Percentiles rank a stretch among this genome's conserved stretches.
Conservation (phyloP, 2,888 invertebrate species). For the Galeopsomyia nigrocyanea region DNA sequence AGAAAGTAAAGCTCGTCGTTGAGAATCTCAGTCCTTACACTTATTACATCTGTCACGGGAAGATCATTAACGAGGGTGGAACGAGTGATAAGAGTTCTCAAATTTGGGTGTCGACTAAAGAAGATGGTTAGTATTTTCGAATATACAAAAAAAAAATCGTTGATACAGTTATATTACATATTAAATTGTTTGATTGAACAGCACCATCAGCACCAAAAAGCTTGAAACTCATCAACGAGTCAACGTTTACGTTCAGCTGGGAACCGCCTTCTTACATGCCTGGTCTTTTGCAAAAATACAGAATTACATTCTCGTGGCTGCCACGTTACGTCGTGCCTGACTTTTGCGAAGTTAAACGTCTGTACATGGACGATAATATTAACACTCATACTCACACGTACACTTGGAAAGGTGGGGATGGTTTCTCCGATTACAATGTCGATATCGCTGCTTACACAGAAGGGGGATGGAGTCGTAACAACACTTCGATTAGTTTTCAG, state of each 20-base stretch:
- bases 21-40: conserved; percentile 57
- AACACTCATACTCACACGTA: conserved; percentile 41
- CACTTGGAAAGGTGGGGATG: conserved; percentile 46
- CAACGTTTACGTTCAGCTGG: conserved; percentile 16
- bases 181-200: too few relatives aligned
- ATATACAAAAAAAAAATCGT: too few relatives aligned
- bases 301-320: conserved; percentile 52
- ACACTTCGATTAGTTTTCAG: conserved; percentile 2
- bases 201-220: conserved; percentile 17
- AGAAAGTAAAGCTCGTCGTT: conserved; percentile 42
- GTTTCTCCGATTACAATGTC: conserved; percentile 55
- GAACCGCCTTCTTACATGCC: conserved; percentile 54
- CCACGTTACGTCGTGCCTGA: conserved; percentile 52
- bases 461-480: conserved; percentile 55
- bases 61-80: conserved; percentile 52
- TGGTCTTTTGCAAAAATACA: conserved; percentile 54
- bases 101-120: conserved; percentile 1
- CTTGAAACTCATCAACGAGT: background rate
- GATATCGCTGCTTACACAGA: conserved; percentile 56
- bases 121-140: conserved; percentile 6
- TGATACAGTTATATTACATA: too few relatives aligned
- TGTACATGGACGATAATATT: conserved; percentile 34
- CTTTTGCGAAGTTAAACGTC: conserved; percentile 50
- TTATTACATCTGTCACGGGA: conserved; percentile 55
- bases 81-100: conserved; percentile 49